Base-by-base conservation (phyloP, 37 sponge, comb jelly and placozoan species). In the Mnemiopsis leidyi region DNA sequence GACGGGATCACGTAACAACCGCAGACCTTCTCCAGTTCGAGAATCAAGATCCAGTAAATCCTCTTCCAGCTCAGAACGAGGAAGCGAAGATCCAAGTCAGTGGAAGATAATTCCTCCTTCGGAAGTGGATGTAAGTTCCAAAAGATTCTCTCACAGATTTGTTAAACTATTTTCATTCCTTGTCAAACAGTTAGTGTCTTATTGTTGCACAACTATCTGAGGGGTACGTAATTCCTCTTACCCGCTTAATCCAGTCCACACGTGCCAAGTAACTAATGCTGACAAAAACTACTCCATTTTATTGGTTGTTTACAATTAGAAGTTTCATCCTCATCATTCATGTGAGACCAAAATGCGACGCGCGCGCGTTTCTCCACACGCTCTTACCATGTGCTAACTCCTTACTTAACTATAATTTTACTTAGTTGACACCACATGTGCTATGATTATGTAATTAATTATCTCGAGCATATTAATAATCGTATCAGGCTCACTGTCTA, bases 91-190 rank as follows among this genome's bases (percentile, higher is more conserved):
- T 3, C 90, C 90, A 13, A n/a, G 36, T 23, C 38, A 85, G 23
- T 85, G 90, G 90, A 39, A 25, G 23, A 40, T 85, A 24, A 35
- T 85, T 28, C 24, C 61, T 3, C 90, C 90, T 0, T 85, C 90
- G 1, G 36, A 85, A 85, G 90, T 85, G 29, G 90, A 85, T 40
- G 90, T 85, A 85, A 85, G 90, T 85, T 29, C 61, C 61, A 48
- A 48, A 13, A 48, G 61, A 48, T 48, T 48, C 61, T 5, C 61
- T 48, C 61, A 48, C 3, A 71, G 75, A 71, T 71, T 71, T 25
- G 5, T 71, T 23, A 2, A 28, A 71, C 75, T 71, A 48, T 48
- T 48, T 48, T 5, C 61, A 48, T 48, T 48, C 61, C 61, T 48
- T 48, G 5, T 48, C 13, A n/a, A n/a, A n/a, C 61, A 48, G 13